Percentiles rank a stretch among this genome's conserved stretches.
These are phyloP conservation scores for Holacanthus passer DNA, from an alignment of 2,113 vertebrate species.

Conservation along the genomic window DNA sequence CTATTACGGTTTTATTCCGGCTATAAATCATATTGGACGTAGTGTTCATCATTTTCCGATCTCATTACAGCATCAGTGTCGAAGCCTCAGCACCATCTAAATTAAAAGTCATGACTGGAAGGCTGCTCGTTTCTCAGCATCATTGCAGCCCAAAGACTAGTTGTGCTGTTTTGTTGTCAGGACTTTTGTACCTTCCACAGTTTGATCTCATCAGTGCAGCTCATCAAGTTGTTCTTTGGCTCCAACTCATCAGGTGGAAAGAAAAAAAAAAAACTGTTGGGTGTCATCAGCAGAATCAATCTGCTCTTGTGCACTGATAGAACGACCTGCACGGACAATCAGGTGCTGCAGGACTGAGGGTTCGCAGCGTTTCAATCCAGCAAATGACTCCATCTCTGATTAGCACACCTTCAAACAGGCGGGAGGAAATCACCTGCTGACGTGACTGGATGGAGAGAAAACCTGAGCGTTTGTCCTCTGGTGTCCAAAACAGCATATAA, in stretches of 20 bases:
- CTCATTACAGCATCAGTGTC: background rate
- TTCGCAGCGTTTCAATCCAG: background rate
- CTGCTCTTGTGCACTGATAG: background rate
- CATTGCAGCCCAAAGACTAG: background rate
- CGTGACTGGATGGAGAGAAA: background rate
- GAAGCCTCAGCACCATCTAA: background rate
- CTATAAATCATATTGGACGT: background rate
- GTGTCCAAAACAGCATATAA: background rate
- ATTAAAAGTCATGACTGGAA: background rate
- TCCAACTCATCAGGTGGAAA: background rate
- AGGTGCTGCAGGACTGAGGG: background rate
- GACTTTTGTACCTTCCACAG: background rate
- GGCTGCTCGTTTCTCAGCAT: background rate
- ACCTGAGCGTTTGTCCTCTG: background rate
- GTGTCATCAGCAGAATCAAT: constrained; percentile 32
- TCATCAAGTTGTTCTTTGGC: constrained; percentile 3
- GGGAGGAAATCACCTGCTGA: background rate
- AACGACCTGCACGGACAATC: background rate
- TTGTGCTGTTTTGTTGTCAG: background rate
- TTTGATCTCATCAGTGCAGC: background rate
- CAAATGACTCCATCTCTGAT: constrained; percentile 19
- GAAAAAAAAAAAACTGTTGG: background rate
- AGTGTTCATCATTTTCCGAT: background rate
- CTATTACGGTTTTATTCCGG: background rate
- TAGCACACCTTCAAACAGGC: background rate